phyloP scores from a whole-genome alignment of 2,113 vertebrate genomes.

The Semnornis frantzii region DNA sequence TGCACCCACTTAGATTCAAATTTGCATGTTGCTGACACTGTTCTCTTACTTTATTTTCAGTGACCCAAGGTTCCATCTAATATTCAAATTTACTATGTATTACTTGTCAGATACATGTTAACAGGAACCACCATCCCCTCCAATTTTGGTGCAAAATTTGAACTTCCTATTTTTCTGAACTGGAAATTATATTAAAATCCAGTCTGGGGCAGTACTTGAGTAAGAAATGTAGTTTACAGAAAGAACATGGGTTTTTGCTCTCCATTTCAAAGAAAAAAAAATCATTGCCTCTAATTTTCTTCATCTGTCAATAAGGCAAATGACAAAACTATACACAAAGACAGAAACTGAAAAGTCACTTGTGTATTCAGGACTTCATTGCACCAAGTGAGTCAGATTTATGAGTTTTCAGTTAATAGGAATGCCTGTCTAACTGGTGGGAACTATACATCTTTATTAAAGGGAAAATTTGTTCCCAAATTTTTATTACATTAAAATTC shows the following conservation, averaged over 20 bases:
- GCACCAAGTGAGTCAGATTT: not conserved
- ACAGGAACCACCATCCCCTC: not conserved
- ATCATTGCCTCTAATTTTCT: not conserved
- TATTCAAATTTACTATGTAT: not conserved
- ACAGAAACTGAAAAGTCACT: not conserved
- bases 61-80: not conserved
- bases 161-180: not conserved
- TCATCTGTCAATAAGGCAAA: not conserved
- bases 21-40: not conserved
- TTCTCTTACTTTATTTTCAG: not conserved
- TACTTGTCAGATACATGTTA: not conserved
- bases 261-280: not conserved
- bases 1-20: fast-evolving
- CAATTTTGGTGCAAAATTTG: not conserved
- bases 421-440: not conserved
- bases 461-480: not conserved
- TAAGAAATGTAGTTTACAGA: not conserved
- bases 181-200: not conserved
- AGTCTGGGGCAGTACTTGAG: not conserved
- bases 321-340: not conserved
- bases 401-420: not conserved
- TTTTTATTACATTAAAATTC: not conserved
- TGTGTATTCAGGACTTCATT: not conserved
- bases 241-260: not conserved
- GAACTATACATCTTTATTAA: not conserved